A percentile compares a stretch with the other conserved stretches of the same genome.
Conservation (phyloP, 2,797 vertebrate species). For the Neopelma chrysocephalum region DNA sequence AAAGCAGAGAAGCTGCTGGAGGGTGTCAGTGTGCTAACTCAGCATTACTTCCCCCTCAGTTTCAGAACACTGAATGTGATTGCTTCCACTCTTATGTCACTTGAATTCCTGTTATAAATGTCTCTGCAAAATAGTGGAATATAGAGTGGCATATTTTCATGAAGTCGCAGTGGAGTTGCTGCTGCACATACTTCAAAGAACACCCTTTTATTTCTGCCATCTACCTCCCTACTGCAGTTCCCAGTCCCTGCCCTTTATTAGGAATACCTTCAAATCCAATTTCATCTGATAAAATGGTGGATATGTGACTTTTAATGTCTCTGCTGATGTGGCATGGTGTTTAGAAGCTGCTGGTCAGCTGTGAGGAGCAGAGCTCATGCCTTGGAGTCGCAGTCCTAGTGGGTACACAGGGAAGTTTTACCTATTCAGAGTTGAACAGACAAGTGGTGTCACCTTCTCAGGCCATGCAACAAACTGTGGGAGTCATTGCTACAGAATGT, state of each 20-base stretch:
- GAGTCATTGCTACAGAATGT: not conserved
- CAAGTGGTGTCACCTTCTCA: not conserved
- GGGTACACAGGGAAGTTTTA: not conserved
- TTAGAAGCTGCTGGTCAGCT: conserved; percentile 30
- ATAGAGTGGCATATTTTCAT: not conserved
- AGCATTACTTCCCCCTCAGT: not conserved
- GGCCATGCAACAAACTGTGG: not conserved
- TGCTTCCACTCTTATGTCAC: not conserved
- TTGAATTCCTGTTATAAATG: not conserved
- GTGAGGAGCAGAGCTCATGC: not conserved
- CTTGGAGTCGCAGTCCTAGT: not conserved
- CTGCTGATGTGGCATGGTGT: not conserved
- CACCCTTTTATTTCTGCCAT: not conserved
- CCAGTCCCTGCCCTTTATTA: not conserved
- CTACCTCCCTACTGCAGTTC: not conserved
- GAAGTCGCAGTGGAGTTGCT: not conserved
- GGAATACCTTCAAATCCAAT: not conserved
- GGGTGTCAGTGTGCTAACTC: not conserved
- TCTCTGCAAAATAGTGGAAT: not conserved
- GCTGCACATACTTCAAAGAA: not conserved
- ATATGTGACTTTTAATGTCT: not conserved
- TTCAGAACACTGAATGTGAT: not conserved
- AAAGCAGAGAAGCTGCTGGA: not conserved
- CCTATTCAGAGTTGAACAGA: not conserved
- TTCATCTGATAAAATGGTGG: not conserved